Base-by-base conservation (phyloP, 2,888 invertebrate species). In the Lochmaea crataegi region DNA sequence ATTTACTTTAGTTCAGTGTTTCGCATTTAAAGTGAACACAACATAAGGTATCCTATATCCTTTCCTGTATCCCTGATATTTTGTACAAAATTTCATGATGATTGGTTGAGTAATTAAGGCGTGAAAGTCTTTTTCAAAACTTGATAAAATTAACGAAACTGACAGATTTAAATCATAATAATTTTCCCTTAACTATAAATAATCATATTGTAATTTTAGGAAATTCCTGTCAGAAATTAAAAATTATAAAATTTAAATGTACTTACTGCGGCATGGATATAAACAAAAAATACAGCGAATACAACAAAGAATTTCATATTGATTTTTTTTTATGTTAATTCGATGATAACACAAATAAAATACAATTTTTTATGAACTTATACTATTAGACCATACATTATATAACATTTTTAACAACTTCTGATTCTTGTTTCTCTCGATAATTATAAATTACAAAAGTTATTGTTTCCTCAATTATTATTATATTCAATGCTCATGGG, bases 301-400 rank as follows among this genome's bases (percentile, higher is more conserved):
- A 65, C 22, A n/a, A 70, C 70, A 22, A 70, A 45, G 18, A 38
- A 65, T 64, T 70, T 70, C 70, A 70, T 70, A 56, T 57, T 67
- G 45, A 0, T 11, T 9, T 11, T 9, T 22, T 56, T 65, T 51
- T 65, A 58, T 14, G 32, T 58, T 6, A 48, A 18, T 48, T 60
- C 42, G 12, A n/a, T 26, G 48, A 16, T 12, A 3, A 32, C 6
- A 22, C 45, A 2, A 60, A 7, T 32, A 32, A 14, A 26, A n/a
- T n/a, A 68, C 16, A 22, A 60, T 42, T 18, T 18, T 56, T 70
- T 56, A 45, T 57, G 45, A 14, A 57, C 41, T n/a, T 11, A 12
- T 12, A 45, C 16, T 57, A 65, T 32, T 16, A 11, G 6, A 57
- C 7, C 48, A 14, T 2, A 38, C 56, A 64, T 70, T 70, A 64